These are phyloP conservation scores for Panurus biarmicus DNA, from an alignment of 2,113 vertebrate species.

Conservation along the genomic window DNA sequence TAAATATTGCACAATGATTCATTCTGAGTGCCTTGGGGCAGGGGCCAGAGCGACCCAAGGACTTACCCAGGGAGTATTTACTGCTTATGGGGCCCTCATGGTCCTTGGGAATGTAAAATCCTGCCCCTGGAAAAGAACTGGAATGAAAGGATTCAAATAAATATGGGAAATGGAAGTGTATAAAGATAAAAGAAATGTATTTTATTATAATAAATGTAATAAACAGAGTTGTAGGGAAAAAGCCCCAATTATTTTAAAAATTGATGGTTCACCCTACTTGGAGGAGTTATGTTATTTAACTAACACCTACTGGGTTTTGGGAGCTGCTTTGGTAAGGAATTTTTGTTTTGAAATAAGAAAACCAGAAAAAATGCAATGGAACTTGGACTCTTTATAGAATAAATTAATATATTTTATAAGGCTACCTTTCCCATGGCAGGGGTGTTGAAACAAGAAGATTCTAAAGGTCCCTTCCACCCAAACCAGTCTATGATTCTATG, in stretches of 20 bases:
- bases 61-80: not conserved
- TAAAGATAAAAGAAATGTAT: not conserved
- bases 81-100: not conserved
- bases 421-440: rapidly evolving
- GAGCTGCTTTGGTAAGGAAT: not conserved
- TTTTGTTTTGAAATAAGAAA: not conserved
- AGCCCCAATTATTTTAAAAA: not conserved
- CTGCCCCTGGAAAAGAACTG: not conserved
- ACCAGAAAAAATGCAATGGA: not conserved
- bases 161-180: not conserved
- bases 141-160: not conserved
- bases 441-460: not conserved
- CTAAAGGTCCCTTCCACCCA: not conserved
- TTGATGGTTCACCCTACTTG: not conserved
- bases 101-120: not conserved
- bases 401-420: not conserved
- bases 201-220: not conserved
- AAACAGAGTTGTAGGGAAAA: not conserved
- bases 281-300: not conserved
- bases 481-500: not conserved
- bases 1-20: not conserved
- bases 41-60: not conserved
- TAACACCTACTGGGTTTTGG: not conserved
- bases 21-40: not conserved
- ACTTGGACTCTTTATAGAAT: not conserved